Conservation (phyloP, 2,888 invertebrate species). For the Spicauda simplicius region DNA sequence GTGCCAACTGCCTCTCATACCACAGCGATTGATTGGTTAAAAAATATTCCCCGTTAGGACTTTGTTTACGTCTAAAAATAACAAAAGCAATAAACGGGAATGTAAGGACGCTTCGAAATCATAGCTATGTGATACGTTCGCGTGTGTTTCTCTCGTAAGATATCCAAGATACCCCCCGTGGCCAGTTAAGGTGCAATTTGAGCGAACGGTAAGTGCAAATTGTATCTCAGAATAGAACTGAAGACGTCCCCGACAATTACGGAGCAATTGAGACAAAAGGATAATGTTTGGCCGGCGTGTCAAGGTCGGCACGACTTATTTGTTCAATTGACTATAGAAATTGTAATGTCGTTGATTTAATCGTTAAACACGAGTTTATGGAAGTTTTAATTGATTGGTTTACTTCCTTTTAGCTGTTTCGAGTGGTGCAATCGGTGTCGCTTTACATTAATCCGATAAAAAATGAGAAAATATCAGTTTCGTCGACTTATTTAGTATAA, state of each 20-base stretch:
- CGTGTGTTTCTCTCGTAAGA: slow-evolving; percentile 38
- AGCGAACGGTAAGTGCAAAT: slow-evolving; percentile 73
- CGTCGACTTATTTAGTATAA: neutral
- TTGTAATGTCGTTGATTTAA: slow-evolving; percentile 55
- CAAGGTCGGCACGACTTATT: slow-evolving; percentile 69
- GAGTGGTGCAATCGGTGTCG: neutral
- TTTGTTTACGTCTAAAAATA: no score
- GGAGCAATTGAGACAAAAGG: slow-evolving; percentile 82
- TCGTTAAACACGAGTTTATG: slow-evolving; percentile 33
- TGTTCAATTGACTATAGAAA: slow-evolving; percentile 75
- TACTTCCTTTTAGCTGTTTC: slow-evolving; percentile 17
- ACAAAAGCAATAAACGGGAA: no score
- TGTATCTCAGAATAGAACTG: slow-evolving; percentile 78
- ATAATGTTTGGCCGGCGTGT: slow-evolving; percentile 81
- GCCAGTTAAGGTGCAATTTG: slow-evolving; percentile 76
- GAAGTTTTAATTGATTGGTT: slow-evolving; percentile 25
- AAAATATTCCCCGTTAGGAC: no score
- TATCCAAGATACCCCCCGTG: slow-evolving; percentile 49
- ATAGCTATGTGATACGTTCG: neutral
- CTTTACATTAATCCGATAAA: neutral
- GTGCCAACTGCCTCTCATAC: no score
- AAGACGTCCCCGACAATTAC: slow-evolving; percentile 78
- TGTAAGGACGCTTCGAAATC: no score
- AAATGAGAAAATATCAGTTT: neutral
- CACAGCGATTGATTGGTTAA: no score